A percentile compares a stretch with the other conserved stretches of the same genome.
Conservation (phyloP, 2,888 invertebrate species). For the Eumerus sabulonum region DNA sequence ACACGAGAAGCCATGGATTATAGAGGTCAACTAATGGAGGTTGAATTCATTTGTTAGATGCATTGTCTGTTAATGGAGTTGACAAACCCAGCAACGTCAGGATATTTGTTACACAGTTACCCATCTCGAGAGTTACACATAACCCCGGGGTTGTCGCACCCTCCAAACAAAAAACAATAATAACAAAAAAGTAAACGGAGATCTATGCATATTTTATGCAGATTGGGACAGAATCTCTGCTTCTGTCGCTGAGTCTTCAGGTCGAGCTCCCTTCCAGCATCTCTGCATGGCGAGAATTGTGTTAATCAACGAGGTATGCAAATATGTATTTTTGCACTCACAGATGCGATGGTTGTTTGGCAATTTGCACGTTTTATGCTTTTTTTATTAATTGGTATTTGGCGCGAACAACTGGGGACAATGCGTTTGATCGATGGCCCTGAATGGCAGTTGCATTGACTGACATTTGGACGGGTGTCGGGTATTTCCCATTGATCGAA, state of each 20-base stretch:
- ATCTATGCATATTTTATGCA: conserved; percentile 61
- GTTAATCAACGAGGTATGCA: conserved; percentile 65
- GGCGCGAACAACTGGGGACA: conserved; percentile 42
- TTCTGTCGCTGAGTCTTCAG: conserved; percentile 22
- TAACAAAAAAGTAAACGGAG: background rate
- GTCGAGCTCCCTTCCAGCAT: conserved; percentile 21
- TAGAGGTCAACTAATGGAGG: conserved; percentile 54
- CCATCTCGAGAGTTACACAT: no score
- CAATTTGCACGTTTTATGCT: conserved; percentile 47
- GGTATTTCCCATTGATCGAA: conserved; percentile 20
- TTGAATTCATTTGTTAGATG: conserved; percentile 52
- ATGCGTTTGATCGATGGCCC: conserved; percentile 58
- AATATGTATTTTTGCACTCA: conserved; percentile 63
- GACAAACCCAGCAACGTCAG: conserved; percentile 41
- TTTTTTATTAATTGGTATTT: conserved; percentile 59
- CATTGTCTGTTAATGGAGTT: conserved; percentile 59
- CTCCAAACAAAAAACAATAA: conserved; percentile 13
- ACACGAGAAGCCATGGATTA: conserved; percentile 1
- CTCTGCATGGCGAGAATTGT: background rate
- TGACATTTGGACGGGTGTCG: conserved; percentile 2
- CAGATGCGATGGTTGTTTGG: conserved; percentile 42
- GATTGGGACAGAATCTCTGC: conserved; percentile 24
- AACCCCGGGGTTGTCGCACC: conserved; percentile 47
- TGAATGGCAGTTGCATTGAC: conserved; percentile 56
- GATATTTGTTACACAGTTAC: conserved; percentile 33